Evolutionary conservation across 1,140 invertebrate genomes (phyloP), one percentile per base, ranked within the genome.

Genomic region (Brachionus asplanchnoidis): DNA sequence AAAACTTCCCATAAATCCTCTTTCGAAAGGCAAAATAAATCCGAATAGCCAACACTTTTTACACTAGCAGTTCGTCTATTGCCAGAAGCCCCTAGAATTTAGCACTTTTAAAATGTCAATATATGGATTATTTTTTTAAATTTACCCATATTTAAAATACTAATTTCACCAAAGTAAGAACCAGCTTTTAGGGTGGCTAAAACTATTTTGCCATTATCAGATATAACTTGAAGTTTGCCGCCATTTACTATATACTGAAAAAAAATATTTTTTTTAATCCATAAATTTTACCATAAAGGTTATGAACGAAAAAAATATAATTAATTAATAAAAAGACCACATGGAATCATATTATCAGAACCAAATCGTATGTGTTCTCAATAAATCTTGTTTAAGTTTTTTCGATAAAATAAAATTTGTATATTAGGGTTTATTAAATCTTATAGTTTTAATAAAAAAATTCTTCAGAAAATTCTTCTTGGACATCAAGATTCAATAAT

Each of bases 1-100:
- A 99, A 92, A 32, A 99, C 97, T 90, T 99, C 97, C 97, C 97
- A 99, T 94, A 99, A 95, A 91, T 98, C 97, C 91, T 97, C 96
- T 92, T 99, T 99, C 88, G 95, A 96, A 73, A 99, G 93, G 87
- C 98, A 96, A 91, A 99, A 99, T 84, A 99, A 92, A 91, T 99
- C 97, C 87, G 96, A 97, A 91, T 99, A 99, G 85, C 97, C 97
- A 66, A 99, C 97, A 44, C 96, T 98, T 86, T 95, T 92, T 85
- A 99, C 97, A 9, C 88, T 89, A 80, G 89, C 88, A 20, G 75
- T 85, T 50, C 85, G 17, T 26, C 85, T 50, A 84, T 82, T 85
- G 1, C 85, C 84, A 8, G 82, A 70, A 28, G 82, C 60, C 14
- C 60, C 50, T 60, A 53, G 6, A 26, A 53, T 42, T 75, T 3